phyloP scores from a whole-genome alignment of 2,888 invertebrate genomes.

The Amblyjoppa proteus region DNA sequence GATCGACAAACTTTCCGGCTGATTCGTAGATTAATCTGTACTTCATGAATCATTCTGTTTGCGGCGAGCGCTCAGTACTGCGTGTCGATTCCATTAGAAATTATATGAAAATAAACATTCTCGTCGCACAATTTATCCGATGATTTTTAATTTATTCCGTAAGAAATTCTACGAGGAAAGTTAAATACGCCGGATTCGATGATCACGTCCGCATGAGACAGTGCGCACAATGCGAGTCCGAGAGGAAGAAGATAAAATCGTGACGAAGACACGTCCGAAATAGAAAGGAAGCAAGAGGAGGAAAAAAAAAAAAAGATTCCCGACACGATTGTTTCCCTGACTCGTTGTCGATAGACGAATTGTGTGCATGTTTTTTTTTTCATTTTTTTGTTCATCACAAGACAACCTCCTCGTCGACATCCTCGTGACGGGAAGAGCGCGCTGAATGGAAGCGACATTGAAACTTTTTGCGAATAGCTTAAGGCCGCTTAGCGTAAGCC shows the following conservation, averaged over 20 bases:
- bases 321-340: slow-evolving; percentile 12
- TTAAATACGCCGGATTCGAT: too few relatives aligned
- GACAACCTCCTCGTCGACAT: slow-evolving; percentile 6
- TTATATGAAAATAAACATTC: not conserved
- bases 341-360: slow-evolving; percentile 9
- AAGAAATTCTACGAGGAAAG: too few relatives aligned
- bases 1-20: not conserved
- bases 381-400: slow-evolving; percentile 18
- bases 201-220: not conserved
- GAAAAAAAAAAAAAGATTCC: not conserved
- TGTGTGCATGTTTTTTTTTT: slow-evolving; percentile 1
- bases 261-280: not conserved
- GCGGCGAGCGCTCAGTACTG: not conserved
- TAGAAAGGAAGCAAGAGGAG: not conserved
- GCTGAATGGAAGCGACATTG: slow-evolving; percentile 56
- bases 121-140: too few relatives aligned
- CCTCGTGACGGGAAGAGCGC: slow-evolving; percentile 43
- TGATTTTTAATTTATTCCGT: too few relatives aligned
- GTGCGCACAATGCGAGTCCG: not conserved
- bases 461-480: not conserved
- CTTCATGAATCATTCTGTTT: not conserved
- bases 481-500: slow-evolving; percentile 4
- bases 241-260: not conserved
- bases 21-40: not conserved
- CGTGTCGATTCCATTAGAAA: not conserved